A percentile compares a stretch with the other conserved stretches of the same genome.
phyloP scores from a whole-genome alignment of 2,113 vertebrate species.

The Ciconia maguari region DNA sequence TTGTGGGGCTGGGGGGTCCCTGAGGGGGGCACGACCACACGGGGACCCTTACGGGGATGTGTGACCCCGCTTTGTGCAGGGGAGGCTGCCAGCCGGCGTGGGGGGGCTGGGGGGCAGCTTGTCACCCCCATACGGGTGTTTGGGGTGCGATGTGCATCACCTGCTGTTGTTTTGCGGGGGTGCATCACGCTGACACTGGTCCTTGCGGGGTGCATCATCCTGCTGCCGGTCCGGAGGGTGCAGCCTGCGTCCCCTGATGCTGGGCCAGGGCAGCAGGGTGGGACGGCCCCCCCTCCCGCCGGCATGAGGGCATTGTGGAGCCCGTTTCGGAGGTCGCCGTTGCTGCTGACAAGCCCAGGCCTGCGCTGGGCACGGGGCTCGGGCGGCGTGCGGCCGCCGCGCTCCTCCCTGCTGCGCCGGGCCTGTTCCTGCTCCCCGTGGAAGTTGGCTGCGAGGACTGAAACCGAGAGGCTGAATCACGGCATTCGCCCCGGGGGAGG shows the following conservation, averaged over 20 bases:
- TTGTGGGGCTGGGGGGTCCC: not conserved
- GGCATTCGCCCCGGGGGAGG: conserved; percentile 20
- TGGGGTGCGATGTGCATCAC: not conserved
- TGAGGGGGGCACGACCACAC: too few relatives aligned
- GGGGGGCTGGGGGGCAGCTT: not conserved
- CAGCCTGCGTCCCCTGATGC: accelerated
- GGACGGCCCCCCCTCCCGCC: not conserved
- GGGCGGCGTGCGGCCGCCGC: not conserved
- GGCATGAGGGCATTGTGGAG: accelerated
- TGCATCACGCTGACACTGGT: not conserved
- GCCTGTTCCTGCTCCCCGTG: not conserved
- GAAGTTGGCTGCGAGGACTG: conserved; percentile 49
- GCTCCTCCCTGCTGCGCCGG: not conserved
- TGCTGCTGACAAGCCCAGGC: not conserved
- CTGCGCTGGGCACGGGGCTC: not conserved
- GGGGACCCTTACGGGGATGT: not conserved
- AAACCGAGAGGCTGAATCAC: conserved; percentile 66
- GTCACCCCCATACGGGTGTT: accelerated
- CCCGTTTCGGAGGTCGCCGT: accelerated
- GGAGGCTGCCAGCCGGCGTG: not conserved
- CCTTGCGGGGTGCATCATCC: not conserved
- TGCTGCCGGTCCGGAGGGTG: not conserved
- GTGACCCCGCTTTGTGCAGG: accelerated
- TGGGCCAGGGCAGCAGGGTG: not conserved
- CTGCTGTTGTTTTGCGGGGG: not conserved